These are phyloP conservation scores for Caenorhabditis remanei DNA, from an alignment of 1,140 invertebrate genomes.

Conservation along the genomic window DNA sequence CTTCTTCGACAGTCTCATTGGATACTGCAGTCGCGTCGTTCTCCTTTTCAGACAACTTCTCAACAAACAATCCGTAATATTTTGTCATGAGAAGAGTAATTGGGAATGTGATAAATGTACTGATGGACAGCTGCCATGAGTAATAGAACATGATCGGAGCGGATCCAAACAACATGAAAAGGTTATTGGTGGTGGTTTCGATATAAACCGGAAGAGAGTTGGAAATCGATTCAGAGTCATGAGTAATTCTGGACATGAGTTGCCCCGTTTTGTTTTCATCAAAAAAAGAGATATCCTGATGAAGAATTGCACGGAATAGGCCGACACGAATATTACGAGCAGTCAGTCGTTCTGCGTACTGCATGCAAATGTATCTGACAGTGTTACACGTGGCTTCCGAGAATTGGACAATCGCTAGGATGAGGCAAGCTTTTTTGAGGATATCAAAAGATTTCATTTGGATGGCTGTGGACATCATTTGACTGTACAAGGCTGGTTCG, in stretches of 20 bases:
- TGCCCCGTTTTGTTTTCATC: slow-evolving; percentile 43
- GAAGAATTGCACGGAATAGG: not conserved
- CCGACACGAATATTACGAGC: slow-evolving; percentile 14
- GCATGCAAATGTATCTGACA: slow-evolving; percentile 42
- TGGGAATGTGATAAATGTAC: slow-evolving; percentile 44
- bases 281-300: slow-evolving; percentile 37
- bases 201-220: slow-evolving; percentile 47
- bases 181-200: slow-evolving; percentile 26
- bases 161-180: slow-evolving; percentile 42
- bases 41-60: slow-evolving; percentile 35
- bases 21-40: slow-evolving; percentile 33
- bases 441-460: slow-evolving; percentile 39
- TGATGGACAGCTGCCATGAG: slow-evolving; percentile 24
- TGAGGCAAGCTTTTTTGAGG: slow-evolving; percentile 16
- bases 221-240: slow-evolving; percentile 35
- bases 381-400: slow-evolving; percentile 19
- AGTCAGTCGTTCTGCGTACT: slow-evolving; percentile 24
- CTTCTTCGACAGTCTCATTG: slow-evolving; percentile 41
- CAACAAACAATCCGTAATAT: slow-evolving; percentile 28
- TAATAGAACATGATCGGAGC: slow-evolving; percentile 45
- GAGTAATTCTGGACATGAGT: slow-evolving; percentile 28
- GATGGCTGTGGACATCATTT: slow-evolving; percentile 38
- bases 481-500: slow-evolving; percentile 27
- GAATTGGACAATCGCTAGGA: slow-evolving; percentile 25
- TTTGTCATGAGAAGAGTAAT: slow-evolving; percentile 22